Evolutionary conservation across 2,113 vertebrate genomes (phyloP).

Genomic region (Capreolus pygargus): DNA sequence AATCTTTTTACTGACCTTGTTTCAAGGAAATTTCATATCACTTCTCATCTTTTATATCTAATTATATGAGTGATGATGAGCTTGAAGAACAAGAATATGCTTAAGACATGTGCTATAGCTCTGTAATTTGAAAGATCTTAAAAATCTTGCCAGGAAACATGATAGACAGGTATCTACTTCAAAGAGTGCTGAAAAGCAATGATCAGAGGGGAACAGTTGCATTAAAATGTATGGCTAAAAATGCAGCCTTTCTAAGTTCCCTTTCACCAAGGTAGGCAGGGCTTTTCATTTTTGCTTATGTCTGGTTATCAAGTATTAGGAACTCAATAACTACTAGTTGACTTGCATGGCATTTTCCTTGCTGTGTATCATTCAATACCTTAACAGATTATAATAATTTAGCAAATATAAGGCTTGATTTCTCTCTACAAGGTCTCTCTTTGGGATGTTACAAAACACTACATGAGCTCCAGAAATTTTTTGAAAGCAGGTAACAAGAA

Average conservation of each 20-base stretch:
- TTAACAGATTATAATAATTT: background rate
- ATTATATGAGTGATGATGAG: background rate
- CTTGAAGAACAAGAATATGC: background rate
- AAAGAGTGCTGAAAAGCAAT: constrained; percentile 35
- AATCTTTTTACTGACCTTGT: constrained; percentile 10
- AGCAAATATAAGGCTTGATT: background rate
- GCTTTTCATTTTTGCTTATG: background rate
- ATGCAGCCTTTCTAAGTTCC: background rate
- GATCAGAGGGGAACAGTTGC: background rate
- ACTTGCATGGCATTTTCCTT: background rate
- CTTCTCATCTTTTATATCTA: constrained; percentile 3
- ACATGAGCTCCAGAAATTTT: background rate
- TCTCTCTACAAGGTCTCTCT: background rate
- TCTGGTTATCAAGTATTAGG: background rate
- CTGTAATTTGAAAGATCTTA: constrained; percentile 13
- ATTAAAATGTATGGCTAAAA: background rate
- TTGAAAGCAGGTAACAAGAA: background rate
- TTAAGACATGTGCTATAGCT: background rate
- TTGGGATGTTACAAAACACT: background rate
- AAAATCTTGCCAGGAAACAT: constrained; percentile 18
- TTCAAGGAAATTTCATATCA: constrained; percentile 13
- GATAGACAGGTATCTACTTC: background rate
- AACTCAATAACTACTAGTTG: background rate
- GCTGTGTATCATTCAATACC: background rate
- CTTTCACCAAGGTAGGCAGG: background rate